Evolutionary conservation across 1,140 invertebrate genomes (phyloP).

Genomic region (Drosophila rufa): DNA sequence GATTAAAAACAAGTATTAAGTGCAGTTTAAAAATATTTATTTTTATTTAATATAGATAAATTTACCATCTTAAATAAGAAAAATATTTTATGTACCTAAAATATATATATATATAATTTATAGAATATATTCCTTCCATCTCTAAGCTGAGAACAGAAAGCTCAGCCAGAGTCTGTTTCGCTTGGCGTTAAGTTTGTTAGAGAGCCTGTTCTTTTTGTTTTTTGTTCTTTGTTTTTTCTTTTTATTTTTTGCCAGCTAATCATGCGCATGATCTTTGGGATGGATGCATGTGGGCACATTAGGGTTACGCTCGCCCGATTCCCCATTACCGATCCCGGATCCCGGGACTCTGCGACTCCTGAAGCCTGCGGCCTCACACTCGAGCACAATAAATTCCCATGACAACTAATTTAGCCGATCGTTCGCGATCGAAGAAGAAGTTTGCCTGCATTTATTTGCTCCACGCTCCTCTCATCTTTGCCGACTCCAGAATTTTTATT

Average conservation of each 20-base stretch:
- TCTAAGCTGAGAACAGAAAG: constrained; percentile 29
- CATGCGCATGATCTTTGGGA: constrained; percentile 71
- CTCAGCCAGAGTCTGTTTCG: constrained; percentile 3
- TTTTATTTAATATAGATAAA: too few relatives aligned
- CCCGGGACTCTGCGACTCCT: neutral
- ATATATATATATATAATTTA: neutral
- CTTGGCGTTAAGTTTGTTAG: constrained; percentile 1
- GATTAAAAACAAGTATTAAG: too few relatives aligned
- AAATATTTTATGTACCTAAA: too few relatives aligned
- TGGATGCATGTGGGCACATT: constrained; percentile 55
- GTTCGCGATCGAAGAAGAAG: constrained; percentile 42
- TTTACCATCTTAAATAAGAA: too few relatives aligned
- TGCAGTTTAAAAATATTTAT: too few relatives aligned
- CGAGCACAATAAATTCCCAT: constrained; percentile 82
- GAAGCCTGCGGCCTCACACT: constrained; percentile 45
- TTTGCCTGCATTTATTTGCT: constrained; percentile 56
- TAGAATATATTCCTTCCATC: constrained; percentile 1
- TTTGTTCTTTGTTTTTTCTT: neutral
- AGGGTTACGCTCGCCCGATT: constrained; percentile 35
- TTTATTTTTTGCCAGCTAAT: constrained; percentile 54
- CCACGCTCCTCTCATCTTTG: constrained; percentile 51
- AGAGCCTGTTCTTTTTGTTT: neutral
- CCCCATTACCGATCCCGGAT: constrained; percentile 1
- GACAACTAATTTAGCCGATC: constrained; percentile 80
- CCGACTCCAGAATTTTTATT: constrained; percentile 71